A percentile compares a stretch with the other conserved stretches of the same genome.
These are phyloP conservation scores for Stenchaetothrips biformis DNA, from an alignment of 2,888 invertebrate genomes.

Conservation along the genomic window DNA sequence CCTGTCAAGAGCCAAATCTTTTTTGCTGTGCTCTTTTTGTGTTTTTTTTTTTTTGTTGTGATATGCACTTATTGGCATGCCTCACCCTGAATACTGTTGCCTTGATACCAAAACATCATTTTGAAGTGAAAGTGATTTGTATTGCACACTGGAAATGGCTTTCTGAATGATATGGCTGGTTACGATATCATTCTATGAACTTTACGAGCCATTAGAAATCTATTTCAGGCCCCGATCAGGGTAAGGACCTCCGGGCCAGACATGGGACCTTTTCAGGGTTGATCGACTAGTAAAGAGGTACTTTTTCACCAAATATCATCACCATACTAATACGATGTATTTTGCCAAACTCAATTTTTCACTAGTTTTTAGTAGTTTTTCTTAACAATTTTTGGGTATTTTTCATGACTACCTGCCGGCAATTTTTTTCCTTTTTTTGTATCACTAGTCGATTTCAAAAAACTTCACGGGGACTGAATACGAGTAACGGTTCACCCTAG, in stretches of 20 bases:
- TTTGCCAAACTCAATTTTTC: not conserved
- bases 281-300: not conserved
- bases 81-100: not conserved
- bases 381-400: not conserved
- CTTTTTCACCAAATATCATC: not conserved
- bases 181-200: not conserved
- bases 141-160: no score
- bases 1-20: no score
- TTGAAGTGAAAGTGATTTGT: no score
- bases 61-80: not conserved
- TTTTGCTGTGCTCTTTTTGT: not conserved
- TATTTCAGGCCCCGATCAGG: no score
- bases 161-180: not conserved
- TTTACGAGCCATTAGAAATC: not conserved
- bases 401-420: not conserved
- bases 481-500: not conserved
- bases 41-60: not conserved
- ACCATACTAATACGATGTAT: not conserved
- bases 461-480: not conserved
- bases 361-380: not conserved
- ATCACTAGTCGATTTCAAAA: not conserved
- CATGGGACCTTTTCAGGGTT: not conserved
- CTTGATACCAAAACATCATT: no score
- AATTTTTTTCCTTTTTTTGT: not conserved
- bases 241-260: no score